These are phyloP conservation scores for Tenebrosternarchus preto DNA, from an alignment of 2,113 vertebrate species.

Conservation along the genomic window DNA sequence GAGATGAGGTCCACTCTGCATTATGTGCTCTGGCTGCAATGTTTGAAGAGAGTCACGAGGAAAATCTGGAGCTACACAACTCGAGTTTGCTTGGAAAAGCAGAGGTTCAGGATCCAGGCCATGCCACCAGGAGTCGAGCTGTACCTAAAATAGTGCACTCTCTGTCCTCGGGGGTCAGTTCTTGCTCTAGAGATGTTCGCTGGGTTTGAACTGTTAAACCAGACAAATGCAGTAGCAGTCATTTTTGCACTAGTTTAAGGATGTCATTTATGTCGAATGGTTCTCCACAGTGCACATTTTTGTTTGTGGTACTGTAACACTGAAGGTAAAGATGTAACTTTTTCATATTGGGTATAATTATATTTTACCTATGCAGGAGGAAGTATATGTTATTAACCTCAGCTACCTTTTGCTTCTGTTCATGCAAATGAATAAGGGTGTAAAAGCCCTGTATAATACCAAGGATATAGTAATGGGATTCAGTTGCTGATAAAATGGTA, in stretches of 20 bases:
- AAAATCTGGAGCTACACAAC: constrained; percentile 13
- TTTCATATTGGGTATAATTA: not conserved
- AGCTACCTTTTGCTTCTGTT: not conserved
- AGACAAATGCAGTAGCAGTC: not conserved
- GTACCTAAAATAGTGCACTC: constrained; percentile 63
- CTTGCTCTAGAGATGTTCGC: constrained; percentile 61
- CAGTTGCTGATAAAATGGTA: not conserved
- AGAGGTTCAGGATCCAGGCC: not conserved
- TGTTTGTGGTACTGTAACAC: constrained; percentile 11
- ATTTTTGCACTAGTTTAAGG: not conserved
- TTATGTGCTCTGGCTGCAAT: constrained; percentile 70
- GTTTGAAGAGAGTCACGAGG: constrained; percentile 53
- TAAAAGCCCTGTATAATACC: not conserved
- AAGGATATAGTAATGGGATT: not conserved
- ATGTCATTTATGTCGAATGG: not conserved
- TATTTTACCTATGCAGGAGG: too few species aligned
- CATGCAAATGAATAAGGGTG: not conserved
- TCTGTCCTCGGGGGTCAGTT: constrained; percentile 51
- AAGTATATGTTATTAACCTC: too few species aligned
- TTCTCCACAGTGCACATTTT: not conserved
- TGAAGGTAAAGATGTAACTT: not conserved
- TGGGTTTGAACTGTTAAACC: constrained; percentile 79
- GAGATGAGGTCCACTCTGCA: constrained; percentile 70
- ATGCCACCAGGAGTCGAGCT: constrained; percentile 39
- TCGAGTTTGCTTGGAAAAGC: constrained; percentile 43